Evolutionary conservation across 2,797 vertebrate species (phyloP).

Genomic region (Muraenolepis orangiensis): DNA sequence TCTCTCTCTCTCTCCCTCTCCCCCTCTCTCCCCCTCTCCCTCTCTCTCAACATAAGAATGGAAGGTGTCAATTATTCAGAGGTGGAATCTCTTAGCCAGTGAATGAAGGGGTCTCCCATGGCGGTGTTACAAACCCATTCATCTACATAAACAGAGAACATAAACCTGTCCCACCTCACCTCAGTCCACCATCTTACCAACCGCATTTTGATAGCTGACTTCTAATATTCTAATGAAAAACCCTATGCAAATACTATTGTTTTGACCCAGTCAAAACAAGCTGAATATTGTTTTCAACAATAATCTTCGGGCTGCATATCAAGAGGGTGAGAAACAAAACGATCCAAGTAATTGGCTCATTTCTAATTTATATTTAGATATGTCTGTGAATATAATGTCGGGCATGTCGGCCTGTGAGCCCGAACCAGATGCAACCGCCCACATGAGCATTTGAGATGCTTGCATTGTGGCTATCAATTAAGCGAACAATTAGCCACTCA

Average conservation of each 20-base stretch:
- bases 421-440: background rate
- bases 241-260: background rate
- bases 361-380: background rate
- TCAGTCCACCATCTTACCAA: background rate
- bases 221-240: background rate
- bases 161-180: background rate
- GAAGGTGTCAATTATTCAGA: conserved; percentile 71
- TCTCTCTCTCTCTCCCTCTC: conserved; percentile 3
- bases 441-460: background rate
- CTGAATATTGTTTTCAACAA: background rate
- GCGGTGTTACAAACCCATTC: conserved; percentile 49
- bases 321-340: background rate
- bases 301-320: background rate
- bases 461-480: background rate
- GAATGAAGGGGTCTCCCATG: conserved; percentile 44
- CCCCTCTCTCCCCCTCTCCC: background rate
- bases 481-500: background rate
- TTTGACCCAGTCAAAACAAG: background rate
- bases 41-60: conserved; percentile 53
- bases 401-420: no score
- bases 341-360: background rate
- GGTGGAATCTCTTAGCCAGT: conserved; percentile 54
- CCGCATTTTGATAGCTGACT: background rate
- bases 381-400: no score
- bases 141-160: background rate